phyloP scores from a whole-genome alignment of 2,888 invertebrate species.

The Epistrophe eligans region DNA sequence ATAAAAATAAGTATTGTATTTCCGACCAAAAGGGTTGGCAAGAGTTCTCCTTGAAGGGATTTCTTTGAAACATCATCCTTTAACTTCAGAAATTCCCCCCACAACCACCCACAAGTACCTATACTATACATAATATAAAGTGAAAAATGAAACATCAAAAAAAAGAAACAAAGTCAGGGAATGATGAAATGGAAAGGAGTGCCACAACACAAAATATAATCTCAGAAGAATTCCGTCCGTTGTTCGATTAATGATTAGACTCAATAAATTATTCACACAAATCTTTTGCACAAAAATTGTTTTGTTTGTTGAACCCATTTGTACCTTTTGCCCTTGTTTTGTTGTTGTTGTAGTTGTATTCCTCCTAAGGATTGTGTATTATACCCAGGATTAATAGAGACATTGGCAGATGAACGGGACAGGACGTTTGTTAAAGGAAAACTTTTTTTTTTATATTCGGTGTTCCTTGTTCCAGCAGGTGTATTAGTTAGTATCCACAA shows the following conservation, averaged over 20 bases:
- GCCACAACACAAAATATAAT: slow-evolving; percentile 43
- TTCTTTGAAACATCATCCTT: slow-evolving; percentile 12
- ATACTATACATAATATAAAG: not conserved
- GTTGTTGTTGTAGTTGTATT: slow-evolving; percentile 43
- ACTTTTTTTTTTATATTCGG: not conserved
- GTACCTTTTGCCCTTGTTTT: slow-evolving; percentile 30
- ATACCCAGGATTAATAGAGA: slow-evolving; percentile 56
- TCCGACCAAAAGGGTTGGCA: slow-evolving; percentile 26
- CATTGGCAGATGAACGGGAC: slow-evolving; percentile 6
- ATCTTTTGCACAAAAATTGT: slow-evolving; percentile 66
- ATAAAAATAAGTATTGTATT: slow-evolving; percentile 36
- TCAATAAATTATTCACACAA: slow-evolving; percentile 71
- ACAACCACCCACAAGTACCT: not conserved
- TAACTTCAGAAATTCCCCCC: not conserved
- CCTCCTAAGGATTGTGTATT: slow-evolving; percentile 38
- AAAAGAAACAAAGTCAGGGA: slow-evolving; percentile 18
- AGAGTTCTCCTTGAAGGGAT: not conserved
- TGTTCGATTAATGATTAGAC: slow-evolving; percentile 70
- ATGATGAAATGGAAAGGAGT: slow-evolving; percentile 32
- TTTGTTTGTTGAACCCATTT: slow-evolving; percentile 50
- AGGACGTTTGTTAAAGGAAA: slow-evolving; percentile 1
- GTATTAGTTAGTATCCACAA: slow-evolving; percentile 59
- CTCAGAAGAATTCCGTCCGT: slow-evolving; percentile 45
- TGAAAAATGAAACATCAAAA: slow-evolving; percentile 2
- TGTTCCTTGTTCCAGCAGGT: slow-evolving; percentile 34